Percentiles rank a stretch among this genome's conserved stretches.
phyloP scores from a whole-genome alignment of 2,888 invertebrate species.

The Alitta virens region DNA sequence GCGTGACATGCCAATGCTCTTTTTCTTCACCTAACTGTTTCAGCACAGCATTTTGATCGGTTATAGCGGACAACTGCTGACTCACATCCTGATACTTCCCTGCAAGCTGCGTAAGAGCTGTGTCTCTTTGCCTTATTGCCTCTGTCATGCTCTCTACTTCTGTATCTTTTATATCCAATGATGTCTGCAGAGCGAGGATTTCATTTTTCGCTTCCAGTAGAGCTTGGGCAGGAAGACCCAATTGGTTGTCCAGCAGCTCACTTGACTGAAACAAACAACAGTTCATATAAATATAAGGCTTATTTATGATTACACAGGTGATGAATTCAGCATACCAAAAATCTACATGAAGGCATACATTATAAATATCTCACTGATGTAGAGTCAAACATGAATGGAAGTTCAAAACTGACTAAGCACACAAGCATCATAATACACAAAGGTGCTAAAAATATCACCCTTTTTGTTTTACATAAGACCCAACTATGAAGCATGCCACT shows the following conservation, averaged over 20 bases:
- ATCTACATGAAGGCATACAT: too few relatives aligned
- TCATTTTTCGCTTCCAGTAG: constrained; percentile 48
- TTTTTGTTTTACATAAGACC: too few relatives aligned
- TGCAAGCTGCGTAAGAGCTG: constrained; percentile 13
- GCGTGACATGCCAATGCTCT: background rate
- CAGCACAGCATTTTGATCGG: background rate
- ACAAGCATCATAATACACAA: too few relatives aligned
- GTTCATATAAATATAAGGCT: background rate
- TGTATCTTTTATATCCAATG: constrained; percentile 21
- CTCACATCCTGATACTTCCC: background rate
- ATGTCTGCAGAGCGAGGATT: constrained; percentile 41
- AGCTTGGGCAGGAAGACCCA: constrained; percentile 35
- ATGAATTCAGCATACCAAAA: too few relatives aligned
- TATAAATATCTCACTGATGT: too few relatives aligned
- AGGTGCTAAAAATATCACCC: too few relatives aligned
- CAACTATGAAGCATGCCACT: too few relatives aligned
- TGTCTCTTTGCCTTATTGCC: constrained; percentile 24
- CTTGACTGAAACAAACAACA: constrained; percentile 37
- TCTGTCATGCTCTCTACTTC: constrained; percentile 7
- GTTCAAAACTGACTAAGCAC: too few relatives aligned
- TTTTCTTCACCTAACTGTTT: background rate
- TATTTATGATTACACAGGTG: background rate
- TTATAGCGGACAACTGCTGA: background rate
- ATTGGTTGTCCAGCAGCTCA: constrained; percentile 38
- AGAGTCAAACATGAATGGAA: too few relatives aligned